These are phyloP conservation scores for Miniopterus natalensis DNA, from an alignment of 2,113 vertebrate species.

Conservation along the genomic window DNA sequence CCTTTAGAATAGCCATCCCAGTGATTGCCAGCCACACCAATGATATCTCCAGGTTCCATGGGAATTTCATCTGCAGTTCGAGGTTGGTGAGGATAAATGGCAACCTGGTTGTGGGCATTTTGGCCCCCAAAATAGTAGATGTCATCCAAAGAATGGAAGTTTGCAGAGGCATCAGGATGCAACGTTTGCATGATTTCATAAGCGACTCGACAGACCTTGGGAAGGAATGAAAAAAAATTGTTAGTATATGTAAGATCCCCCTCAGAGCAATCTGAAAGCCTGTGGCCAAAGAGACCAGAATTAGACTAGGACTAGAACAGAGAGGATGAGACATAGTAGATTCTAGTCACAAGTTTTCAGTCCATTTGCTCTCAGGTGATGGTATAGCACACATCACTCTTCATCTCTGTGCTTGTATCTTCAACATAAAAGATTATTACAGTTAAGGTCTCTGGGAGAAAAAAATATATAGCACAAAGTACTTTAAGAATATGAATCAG, in stretches of 20 bases:
- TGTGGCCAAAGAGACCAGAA: not conserved
- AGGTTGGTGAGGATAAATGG: constrained; percentile 95
- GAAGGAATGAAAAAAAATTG: constrained; percentile 67
- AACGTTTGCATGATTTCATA: constrained; percentile 99
- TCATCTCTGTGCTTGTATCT: not conserved
- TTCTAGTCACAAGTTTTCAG: not conserved
- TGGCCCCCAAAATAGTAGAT: constrained; percentile 99
- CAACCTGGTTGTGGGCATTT: constrained; percentile 99
- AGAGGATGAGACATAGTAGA: not conserved
- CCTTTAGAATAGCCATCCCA: constrained; percentile 99
- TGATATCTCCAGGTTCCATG: constrained; percentile 96
- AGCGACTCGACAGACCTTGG: constrained; percentile 97
- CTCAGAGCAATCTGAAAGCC: not conserved
- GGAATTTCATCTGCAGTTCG: constrained; percentile 96
- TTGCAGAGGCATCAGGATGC: constrained; percentile 97
- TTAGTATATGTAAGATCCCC: constrained; percentile 39
- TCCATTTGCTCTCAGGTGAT: not conserved
- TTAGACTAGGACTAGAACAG: not conserved
- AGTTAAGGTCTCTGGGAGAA: not conserved
- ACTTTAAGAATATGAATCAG: constrained; percentile 7
- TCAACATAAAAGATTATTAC: not conserved
- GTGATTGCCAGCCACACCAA: constrained; percentile 98
- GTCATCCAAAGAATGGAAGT: constrained; percentile 98
- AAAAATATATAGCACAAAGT: not conserved
- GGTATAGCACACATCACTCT: not conserved